These are phyloP conservation scores for Isotomurus palustris DNA, from an alignment of 2,888 invertebrate genomes.

Conservation along the genomic window DNA sequence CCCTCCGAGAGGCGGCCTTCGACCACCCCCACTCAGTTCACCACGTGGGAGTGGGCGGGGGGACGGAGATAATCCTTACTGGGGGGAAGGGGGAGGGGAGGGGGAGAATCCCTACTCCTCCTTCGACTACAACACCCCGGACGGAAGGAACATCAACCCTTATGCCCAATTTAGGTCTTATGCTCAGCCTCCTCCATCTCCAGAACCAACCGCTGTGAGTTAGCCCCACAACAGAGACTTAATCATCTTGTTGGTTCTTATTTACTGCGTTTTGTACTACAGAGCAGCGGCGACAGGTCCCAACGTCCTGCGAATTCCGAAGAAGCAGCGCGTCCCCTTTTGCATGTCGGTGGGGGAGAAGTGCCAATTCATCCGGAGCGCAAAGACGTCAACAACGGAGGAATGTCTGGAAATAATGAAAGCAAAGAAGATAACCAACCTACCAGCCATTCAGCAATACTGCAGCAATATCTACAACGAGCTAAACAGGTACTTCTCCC, in stretches of 20 bases:
- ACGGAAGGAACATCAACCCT: neutral
- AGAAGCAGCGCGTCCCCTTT: constrained; percentile 11
- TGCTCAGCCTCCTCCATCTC: constrained; percentile 7
- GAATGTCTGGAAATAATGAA: constrained; percentile 22
- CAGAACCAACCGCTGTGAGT: too few species aligned
- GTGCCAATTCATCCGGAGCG: constrained; percentile 32
- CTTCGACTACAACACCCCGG: neutral
- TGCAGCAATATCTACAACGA: constrained; percentile 34
- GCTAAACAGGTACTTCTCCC: constrained; percentile 22
- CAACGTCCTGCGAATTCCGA: neutral
- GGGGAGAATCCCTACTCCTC: neutral
- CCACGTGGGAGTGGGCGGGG: neutral
- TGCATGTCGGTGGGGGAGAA: constrained; percentile 24
- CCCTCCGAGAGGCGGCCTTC: neutral
- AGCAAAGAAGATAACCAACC: constrained; percentile 29
- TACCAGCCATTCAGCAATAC: constrained; percentile 29
- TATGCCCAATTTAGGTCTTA: constrained; percentile 7
- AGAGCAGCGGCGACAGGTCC: neutral
- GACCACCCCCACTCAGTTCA: constrained; percentile 8
- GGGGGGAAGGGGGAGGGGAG: neutral
- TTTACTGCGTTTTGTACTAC: too few species aligned
- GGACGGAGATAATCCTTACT: constrained; percentile 2
- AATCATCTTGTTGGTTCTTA: too few species aligned
- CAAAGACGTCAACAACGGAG: constrained; percentile 22
- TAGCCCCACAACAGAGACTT: too few species aligned